These are phyloP conservation scores for Papilio xuthus DNA, from an alignment of 1,140 invertebrate genomes.

Conservation along the genomic window DNA sequence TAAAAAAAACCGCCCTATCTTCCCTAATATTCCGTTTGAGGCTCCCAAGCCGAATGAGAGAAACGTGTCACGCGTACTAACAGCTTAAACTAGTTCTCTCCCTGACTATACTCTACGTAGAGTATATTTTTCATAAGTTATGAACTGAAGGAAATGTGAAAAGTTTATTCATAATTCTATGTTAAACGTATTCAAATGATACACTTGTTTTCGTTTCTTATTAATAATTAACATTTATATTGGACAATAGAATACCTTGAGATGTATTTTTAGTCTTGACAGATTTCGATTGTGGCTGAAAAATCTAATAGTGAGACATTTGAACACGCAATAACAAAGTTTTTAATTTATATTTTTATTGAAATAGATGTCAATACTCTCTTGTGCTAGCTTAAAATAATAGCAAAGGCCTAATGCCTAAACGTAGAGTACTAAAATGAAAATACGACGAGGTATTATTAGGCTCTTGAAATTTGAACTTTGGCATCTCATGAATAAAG, in stretches of 20 bases:
- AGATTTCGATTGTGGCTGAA: too few relatives aligned
- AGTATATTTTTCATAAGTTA: constrained; percentile 34
- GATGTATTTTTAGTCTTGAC: too few relatives aligned
- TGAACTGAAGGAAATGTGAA: constrained; percentile 2
- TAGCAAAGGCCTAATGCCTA: constrained; percentile 6
- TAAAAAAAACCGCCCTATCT: constrained; percentile 42
- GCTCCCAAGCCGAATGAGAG: constrained; percentile 50
- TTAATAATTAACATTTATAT: not conserved
- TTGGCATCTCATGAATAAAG: not conserved
- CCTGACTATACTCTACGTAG: constrained; percentile 34
- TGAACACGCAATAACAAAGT: too few relatives aligned
- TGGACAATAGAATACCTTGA: not conserved
- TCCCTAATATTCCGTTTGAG: constrained; percentile 49
- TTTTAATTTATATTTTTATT: not conserved
- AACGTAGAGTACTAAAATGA: not conserved
- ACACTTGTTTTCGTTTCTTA: not conserved
- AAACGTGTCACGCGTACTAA: constrained; percentile 50
- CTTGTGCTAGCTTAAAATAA: not conserved
- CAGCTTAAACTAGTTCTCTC: constrained; percentile 43
- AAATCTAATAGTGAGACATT: too few relatives aligned
- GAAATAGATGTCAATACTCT: not conserved
- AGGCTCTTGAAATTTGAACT: not conserved
- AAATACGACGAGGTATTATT: not conserved
- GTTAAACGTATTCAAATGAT: not conserved
- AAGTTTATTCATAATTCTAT: constrained; percentile 17